Conservation (phyloP, 2,888 invertebrate species). For the Dynastes hyllus region DNA sequence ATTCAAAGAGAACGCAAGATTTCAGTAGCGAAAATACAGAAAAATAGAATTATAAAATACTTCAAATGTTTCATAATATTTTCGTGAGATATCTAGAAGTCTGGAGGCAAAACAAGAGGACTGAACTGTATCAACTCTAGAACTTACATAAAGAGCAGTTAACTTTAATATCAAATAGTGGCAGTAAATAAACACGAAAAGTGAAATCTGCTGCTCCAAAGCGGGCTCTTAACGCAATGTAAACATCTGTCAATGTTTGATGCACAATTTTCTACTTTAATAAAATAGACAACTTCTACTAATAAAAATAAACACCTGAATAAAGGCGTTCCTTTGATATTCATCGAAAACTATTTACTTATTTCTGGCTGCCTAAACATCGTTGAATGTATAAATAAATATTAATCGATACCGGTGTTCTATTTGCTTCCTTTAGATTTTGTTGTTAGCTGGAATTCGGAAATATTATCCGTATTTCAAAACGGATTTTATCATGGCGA, state of each 20-base stretch:
- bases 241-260: background rate
- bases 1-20: no score
- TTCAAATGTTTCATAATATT: no score
- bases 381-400: background rate
- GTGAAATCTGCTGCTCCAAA: background rate
- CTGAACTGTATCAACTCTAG: background rate
- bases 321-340: background rate
- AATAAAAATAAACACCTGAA: background rate
- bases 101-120: no score
- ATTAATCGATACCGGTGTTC: background rate
- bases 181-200: background rate
- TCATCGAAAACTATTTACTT: background rate
- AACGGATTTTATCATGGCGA: background rate
- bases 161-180: constrained; percentile 9
- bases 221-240: background rate
- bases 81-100: no score
- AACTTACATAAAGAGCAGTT: constrained; percentile 1
- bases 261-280: background rate
- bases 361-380: background rate
- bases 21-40: no score
- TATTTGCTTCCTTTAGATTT: background rate
- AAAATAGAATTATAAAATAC: no score
- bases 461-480: no score
- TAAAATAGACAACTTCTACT: constrained; percentile 2
- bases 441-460: no score